Evolutionary conservation across 1,140 invertebrate genomes (phyloP), one percentile per base, ranked within the genome.

Genomic region (Drosophila rufa): DNA sequence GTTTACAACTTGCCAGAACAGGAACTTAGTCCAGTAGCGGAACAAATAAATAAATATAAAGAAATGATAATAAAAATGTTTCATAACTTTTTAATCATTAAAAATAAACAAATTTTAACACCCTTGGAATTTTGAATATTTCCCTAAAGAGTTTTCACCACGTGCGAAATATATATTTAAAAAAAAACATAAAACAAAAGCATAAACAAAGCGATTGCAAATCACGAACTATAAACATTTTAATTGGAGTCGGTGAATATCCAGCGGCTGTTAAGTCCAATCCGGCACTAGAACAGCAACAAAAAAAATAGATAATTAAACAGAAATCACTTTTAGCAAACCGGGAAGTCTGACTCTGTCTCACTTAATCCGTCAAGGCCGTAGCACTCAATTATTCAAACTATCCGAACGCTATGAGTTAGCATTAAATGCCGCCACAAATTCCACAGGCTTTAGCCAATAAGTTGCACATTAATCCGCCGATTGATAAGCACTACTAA

Each of bases 291-390:
- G 8, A 46, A 46, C 11, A 53, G 15, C 19, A 36, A 62, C 25
- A 2, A 27, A 46, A 33, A 25, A 60, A 36, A 14, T 9, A 9
- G 7, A 50, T 53, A 22, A 17, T 11, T 30, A 33, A n/a, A 25
- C 15, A 30, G 17, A 55, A 47, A 55, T 40, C 62, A 55, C 48
- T 55, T 46, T 70, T n/a, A 47, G 15, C 14, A 46, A 62, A 70
- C 64, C 48, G 48, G 62, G 33, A 68, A 68, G 62, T 53, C 12
- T 12, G 17, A 38, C 33, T 38, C 33, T 15, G 33, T 38, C 14
- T 56, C 27, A 60, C 25, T 55, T 38, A 70, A 40, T n/a, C 11
- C 48, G 48, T 12, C 67, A 70, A 70, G 67, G 67, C 61, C 67
- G n/a, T 25, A 38, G 22, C 48, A 70, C 40, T 70, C 22, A 68